Percentiles rank a stretch among this genome's conserved stretches.
phyloP scores from a whole-genome alignment of 2,888 invertebrate genomes.

The Volucella inflata region DNA sequence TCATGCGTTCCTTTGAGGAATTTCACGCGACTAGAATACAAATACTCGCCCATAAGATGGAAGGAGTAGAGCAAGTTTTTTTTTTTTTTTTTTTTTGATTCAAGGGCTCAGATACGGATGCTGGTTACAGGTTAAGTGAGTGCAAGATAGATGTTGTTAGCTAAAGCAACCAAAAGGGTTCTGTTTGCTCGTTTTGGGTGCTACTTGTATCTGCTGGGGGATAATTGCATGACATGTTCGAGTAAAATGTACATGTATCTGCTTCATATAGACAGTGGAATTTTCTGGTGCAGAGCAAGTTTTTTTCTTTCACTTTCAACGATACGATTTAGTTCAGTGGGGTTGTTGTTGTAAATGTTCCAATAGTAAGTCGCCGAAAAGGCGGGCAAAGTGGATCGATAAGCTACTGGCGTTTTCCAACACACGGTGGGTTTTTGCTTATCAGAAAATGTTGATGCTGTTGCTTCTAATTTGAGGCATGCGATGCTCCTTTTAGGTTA shows the following conservation, averaged over 20 bases:
- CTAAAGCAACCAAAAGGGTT: slow-evolving; percentile 34
- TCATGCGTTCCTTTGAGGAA: slow-evolving; percentile 70
- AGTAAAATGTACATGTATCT: slow-evolving; percentile 31
- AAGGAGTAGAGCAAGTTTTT: slow-evolving; percentile 3
- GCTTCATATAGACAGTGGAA: slow-evolving; percentile 53
- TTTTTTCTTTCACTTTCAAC: slow-evolving; percentile 48
- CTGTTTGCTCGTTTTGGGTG: slow-evolving; percentile 42
- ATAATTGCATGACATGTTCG: slow-evolving; percentile 70
- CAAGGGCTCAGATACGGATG: slow-evolving; percentile 57
- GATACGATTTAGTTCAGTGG: slow-evolving; percentile 17
- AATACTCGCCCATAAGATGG: neutral
- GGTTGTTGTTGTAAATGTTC: neutral
- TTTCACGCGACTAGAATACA: slow-evolving; percentile 71
- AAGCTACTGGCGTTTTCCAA: too few relatives aligned
- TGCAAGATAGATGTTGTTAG: slow-evolving; percentile 45
- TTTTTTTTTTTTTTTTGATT: slow-evolving; percentile 1
- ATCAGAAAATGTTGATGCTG: too few relatives aligned
- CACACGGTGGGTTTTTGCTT: too few relatives aligned
- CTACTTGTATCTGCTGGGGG: slow-evolving; percentile 36
- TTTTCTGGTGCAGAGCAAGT: slow-evolving; percentile 32
- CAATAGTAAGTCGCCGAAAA: too few relatives aligned
- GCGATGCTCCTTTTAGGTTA: too few relatives aligned
- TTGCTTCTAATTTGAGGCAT: too few relatives aligned
- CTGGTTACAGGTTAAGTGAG: slow-evolving; percentile 35
- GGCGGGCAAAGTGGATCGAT: too few relatives aligned